Evolutionary conservation across 2,888 invertebrate species (phyloP), one percentile per base, ranked within the genome.

Genomic region (Leucania comma): DNA sequence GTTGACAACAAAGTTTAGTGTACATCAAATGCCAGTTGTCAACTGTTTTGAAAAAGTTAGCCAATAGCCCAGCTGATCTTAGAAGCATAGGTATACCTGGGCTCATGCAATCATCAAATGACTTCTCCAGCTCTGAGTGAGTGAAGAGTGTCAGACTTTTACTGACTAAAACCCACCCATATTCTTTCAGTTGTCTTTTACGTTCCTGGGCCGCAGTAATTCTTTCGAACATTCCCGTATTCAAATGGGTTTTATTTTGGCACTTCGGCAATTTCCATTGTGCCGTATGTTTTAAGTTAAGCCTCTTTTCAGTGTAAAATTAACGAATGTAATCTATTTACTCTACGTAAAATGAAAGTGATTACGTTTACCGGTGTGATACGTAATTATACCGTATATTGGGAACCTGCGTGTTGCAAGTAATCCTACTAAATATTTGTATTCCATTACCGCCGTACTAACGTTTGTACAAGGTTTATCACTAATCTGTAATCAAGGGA

Each of bases 341-440:
- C 8, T 53, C 12, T 74, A 32, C 20, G n/a, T 0, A 42, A 32
- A 32, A 32, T 26, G 17, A 53, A 46, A 46, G 26, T 53, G 20
- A 42, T 32, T 51, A 32, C 8, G 17, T 51, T 66, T 51, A 14
- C 32, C 12, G 42, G 5, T 62, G 24, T 73, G 32, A 35, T 24
- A 38, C 29, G 35, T 54, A 71, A 75, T 65, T 66, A 38, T 5
- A 3, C 4, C 17, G 42, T 26, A 26, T 5, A 29, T 38, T 71
- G 71, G 24, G 6, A 65, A 48, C 29, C 9, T 12, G 17, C 29
- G 38, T 42, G 29, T 66, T 75, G 29, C 56, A 32, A 32, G 48
- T 50, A 48, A 75, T 71, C 68, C 76, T 56, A 42, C 24, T 50
- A 71, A 66, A 75, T 50, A 72, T 75, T 50, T 38, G 38, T 66